A percentile compares a stretch with the other conserved stretches of the same genome.
phyloP scores from a whole-genome alignment of 1,140 invertebrate genomes.

The Daktulosphaira vitifoliae region DNA sequence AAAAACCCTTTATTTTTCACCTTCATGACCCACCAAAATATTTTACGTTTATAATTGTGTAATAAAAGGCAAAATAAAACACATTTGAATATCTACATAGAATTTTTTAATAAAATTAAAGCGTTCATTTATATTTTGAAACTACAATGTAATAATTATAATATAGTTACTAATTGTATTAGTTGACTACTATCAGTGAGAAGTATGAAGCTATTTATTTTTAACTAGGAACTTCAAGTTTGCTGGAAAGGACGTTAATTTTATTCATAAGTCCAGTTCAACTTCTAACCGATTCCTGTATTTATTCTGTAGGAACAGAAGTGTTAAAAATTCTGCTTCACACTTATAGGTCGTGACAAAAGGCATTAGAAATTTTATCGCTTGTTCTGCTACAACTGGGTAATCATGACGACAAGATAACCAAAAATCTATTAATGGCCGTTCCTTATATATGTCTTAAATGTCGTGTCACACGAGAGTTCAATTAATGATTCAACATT shows the following conservation, averaged over 20 bases:
- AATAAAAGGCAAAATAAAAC: constrained; percentile 2
- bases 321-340: not conserved
- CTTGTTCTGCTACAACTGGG: not conserved
- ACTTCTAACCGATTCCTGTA: no score
- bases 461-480: not conserved
- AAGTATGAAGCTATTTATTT: constrained; percentile 2
- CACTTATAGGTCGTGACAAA: constrained; percentile 1
- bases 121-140: no score
- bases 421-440: not conserved
- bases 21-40: constrained; percentile 1
- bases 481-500: not conserved
- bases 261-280: no score
- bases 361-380: constrained; percentile 5
- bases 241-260: no score
- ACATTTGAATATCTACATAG: constrained; percentile 1
- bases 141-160: no score
- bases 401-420: no score
- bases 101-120: no score
- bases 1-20: no score
- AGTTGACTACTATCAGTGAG: constrained; percentile 2
- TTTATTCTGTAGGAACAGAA: no score
- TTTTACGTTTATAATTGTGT: not conserved
- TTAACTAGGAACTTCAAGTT: not conserved
- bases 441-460: not conserved
- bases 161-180: no score